These are phyloP conservation scores for Lutjanus argentimaculatus DNA, from an alignment of 2,797 vertebrate genomes.

Conservation along the genomic window DNA sequence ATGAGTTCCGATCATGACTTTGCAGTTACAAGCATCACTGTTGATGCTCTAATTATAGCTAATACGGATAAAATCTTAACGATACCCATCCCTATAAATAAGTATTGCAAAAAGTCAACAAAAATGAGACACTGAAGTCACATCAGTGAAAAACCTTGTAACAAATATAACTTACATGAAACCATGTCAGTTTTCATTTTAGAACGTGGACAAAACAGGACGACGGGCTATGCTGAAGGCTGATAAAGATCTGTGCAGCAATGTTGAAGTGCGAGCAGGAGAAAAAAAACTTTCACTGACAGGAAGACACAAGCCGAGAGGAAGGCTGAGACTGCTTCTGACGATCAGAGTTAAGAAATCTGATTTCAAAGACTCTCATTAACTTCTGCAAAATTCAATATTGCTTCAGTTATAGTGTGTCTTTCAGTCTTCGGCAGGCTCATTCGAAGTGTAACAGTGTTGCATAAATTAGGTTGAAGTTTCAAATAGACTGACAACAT, in stretches of 20 bases:
- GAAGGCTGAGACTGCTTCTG: neutral
- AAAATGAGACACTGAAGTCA: neutral
- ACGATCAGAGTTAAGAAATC: neutral
- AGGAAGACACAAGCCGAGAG: neutral
- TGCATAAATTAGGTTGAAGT: constrained; percentile 5
- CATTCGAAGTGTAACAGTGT: neutral
- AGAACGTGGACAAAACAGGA: neutral
- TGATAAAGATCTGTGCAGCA: neutral
- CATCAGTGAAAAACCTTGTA: neutral
- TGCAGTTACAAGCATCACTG: too few species aligned
- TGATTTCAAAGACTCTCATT: neutral
- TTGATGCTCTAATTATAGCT: too few species aligned
- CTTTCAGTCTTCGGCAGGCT: constrained; percentile 8
- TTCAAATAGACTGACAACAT: neutral
- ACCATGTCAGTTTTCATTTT: neutral
- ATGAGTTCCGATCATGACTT: too few species aligned
- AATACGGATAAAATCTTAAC: too few species aligned
- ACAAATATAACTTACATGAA: neutral
- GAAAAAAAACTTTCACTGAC: neutral
- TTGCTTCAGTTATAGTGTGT: neutral
- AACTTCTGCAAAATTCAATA: neutral
- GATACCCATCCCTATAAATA: too few species aligned
- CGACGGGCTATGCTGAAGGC: neutral
- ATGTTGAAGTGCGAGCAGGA: neutral
- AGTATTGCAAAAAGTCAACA: neutral